phyloP scores from a whole-genome alignment of 1,140 invertebrate genomes.

The Centruroides vittatus region DNA sequence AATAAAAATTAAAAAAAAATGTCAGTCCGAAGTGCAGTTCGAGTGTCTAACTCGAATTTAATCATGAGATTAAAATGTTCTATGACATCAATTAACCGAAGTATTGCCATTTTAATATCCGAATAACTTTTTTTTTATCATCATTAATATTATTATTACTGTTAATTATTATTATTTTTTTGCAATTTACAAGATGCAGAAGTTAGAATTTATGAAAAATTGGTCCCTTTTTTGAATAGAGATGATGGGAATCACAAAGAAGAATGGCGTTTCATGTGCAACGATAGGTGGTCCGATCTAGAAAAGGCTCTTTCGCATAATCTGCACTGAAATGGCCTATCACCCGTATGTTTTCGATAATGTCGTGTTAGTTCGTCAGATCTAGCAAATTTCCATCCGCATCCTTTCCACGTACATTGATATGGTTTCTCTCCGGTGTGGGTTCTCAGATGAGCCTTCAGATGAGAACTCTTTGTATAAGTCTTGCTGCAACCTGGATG shows the following conservation, averaged over 20 bases:
- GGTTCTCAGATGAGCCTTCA: constrained; percentile 48
- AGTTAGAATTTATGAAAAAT: too few species aligned
- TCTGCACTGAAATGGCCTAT: constrained; percentile 29
- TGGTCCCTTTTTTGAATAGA: too few species aligned
- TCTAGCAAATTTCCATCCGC: constrained; percentile 43
- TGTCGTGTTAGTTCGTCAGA: constrained; percentile 41
- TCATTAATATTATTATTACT: too few species aligned
- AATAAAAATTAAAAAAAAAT: too few species aligned
- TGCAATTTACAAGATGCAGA: too few species aligned
- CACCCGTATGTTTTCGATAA: constrained; percentile 32
- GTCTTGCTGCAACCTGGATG: constrained; percentile 50
- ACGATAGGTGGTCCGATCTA: constrained; percentile 37
- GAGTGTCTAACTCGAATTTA: too few species aligned
- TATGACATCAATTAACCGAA: too few species aligned
- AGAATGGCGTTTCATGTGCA: constrained; percentile 35
- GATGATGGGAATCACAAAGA: constrained; percentile 4
- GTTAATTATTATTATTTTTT: too few species aligned
- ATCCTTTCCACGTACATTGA: constrained; percentile 40
- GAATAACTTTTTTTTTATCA: too few species aligned
- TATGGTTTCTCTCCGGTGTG: constrained; percentile 49
- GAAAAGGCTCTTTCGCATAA: constrained; percentile 35
- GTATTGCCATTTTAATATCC: too few species aligned
- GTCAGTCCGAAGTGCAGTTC: too few species aligned
- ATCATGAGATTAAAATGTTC: too few species aligned
- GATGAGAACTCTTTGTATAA: constrained; percentile 55